These are phyloP conservation scores for Acomys russatus DNA, from an alignment of 2,797 vertebrate species.

Conservation along the genomic window DNA sequence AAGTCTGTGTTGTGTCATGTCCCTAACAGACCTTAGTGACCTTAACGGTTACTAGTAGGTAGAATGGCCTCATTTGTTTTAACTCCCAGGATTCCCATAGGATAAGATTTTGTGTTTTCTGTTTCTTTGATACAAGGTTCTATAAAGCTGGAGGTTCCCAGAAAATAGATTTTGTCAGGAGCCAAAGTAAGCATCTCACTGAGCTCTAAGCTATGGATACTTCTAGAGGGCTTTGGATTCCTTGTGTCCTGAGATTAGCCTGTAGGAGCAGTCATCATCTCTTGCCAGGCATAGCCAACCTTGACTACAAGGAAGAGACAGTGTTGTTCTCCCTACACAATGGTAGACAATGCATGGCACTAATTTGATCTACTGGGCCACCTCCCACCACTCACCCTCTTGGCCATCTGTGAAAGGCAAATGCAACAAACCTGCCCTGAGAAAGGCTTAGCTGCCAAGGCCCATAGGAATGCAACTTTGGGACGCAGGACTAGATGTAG, in stretches of 20 bases:
- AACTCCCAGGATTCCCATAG: background rate
- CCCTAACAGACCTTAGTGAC: background rate
- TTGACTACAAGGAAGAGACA: background rate
- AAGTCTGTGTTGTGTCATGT: background rate
- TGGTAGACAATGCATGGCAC: background rate
- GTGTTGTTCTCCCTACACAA: background rate
- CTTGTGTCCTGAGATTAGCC: background rate
- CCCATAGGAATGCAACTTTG: slow-evolving; percentile 21
- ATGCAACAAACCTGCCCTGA: background rate
- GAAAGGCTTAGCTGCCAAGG: background rate
- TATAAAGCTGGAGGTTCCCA: background rate
- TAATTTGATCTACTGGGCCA: background rate
- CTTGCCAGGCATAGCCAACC: background rate
- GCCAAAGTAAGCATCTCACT: slow-evolving; percentile 8
- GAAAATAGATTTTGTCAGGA: background rate
- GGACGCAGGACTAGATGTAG: background rate
- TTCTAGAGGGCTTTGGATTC: background rate
- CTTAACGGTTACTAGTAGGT: background rate
- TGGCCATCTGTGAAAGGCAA: background rate
- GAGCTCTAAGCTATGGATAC: background rate
- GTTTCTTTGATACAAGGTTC: background rate
- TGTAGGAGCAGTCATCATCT: background rate
- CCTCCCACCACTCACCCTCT: background rate
- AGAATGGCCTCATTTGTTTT: background rate
- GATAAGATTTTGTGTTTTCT: background rate